A percentile compares a stretch with the other conserved stretches of the same genome.
Conservation (phyloP, 37 sponge, comb jelly and placozoan species). For the Amphimedon queenslandica region DNA sequence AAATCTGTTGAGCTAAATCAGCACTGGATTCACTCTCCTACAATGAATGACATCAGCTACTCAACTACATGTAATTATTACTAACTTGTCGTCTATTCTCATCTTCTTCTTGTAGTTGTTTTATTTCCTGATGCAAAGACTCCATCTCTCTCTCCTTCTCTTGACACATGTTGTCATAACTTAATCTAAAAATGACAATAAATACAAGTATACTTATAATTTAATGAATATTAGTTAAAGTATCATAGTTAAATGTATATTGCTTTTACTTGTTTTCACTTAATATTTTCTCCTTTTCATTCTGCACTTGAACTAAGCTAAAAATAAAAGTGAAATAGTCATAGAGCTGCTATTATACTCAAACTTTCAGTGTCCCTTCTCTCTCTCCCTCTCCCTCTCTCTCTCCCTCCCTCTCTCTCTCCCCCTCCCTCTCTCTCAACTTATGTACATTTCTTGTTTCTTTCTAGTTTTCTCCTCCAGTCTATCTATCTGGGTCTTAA, state of each 20-base stretch:
- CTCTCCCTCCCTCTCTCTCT: conserved; percentile 17
- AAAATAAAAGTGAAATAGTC: too few species aligned
- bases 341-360: neutral
- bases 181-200: neutral
- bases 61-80: neutral
- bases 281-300: conserved; percentile 60
- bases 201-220: too few species aligned
- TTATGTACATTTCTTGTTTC: conserved; percentile 53
- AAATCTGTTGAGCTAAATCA: too few species aligned
- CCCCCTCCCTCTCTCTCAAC: neutral
- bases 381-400: conserved; percentile 10
- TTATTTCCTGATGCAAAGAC: neutral
- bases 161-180: neutral
- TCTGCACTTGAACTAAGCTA: conserved; percentile 64
- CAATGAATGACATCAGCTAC: too few species aligned
- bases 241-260: too few species aligned
- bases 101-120: neutral
- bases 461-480: conserved; percentile 51
- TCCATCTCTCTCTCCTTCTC: conserved; percentile 2
- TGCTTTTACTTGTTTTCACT: conserved; percentile 48
- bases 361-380: neutral
- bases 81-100: neutral
- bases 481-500: conserved; percentile 38
- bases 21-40: too few species aligned
- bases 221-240: too few species aligned